Evolutionary conservation across 2,888 invertebrate genomes (phyloP).

Genomic region (Sabatieria punctata): DNA sequence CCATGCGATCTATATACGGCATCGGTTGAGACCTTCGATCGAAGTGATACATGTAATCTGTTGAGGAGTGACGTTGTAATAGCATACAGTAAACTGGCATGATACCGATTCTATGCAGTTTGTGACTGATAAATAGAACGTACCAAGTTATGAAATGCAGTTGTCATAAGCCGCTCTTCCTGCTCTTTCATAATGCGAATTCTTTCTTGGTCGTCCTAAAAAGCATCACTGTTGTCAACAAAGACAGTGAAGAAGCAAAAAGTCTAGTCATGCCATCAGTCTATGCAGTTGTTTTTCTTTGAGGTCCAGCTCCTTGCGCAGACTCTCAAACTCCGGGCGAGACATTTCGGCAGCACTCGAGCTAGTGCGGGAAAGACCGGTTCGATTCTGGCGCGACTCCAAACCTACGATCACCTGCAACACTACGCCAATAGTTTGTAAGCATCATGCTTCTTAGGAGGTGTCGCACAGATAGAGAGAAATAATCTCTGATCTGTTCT

Average conservation of each 20-base stretch:
- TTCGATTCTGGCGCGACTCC: not conserved
- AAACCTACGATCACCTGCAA: not conserved
- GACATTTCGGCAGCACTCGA: not conserved
- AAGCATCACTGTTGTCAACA: not conserved
- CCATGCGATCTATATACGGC: too few species aligned
- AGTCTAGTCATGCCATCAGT: conserved; percentile 3
- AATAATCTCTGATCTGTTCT: too few species aligned
- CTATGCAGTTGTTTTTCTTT: conserved; percentile 7
- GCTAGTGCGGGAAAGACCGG: too few species aligned
- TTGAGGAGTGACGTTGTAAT: too few species aligned
- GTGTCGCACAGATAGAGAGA: too few species aligned
- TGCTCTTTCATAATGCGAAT: conserved; percentile 10
- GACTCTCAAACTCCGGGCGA: conserved; percentile 7
- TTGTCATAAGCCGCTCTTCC: conserved; percentile 9
- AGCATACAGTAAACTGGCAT: too few species aligned
- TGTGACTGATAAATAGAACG: too few species aligned
- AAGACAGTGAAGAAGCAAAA: conserved; percentile 1
- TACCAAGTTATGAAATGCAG: conserved; percentile 10
- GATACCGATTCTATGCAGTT: too few species aligned
- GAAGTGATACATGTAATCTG: too few species aligned
- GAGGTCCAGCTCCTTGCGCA: conserved; percentile 4
- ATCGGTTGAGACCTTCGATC: too few species aligned
- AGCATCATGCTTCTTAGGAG: too few species aligned
- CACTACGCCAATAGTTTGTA: not conserved
- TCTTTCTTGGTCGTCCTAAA: conserved; percentile 10